Conservation (phyloP, 2,797 vertebrate species). For the Glossophaga mutica region DNA sequence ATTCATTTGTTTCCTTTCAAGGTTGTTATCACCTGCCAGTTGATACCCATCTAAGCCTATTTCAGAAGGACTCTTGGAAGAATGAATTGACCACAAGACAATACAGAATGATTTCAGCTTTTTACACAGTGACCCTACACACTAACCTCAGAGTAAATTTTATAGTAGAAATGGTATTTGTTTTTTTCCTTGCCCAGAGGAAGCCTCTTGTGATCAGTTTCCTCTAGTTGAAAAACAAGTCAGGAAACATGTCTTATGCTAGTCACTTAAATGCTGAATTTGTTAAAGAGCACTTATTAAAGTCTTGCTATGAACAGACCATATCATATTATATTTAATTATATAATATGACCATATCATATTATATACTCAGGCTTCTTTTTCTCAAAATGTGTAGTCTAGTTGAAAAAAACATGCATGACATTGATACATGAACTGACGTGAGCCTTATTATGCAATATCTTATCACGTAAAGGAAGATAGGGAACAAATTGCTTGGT, state of each 20-base stretch:
- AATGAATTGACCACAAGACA: not conserved
- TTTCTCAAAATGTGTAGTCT: not conserved
- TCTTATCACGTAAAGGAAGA: not conserved
- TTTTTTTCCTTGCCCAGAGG: not conserved
- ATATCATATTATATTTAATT: not conserved
- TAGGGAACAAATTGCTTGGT: not conserved
- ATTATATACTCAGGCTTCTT: not conserved
- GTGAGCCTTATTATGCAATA: not conserved
- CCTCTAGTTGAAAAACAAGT: not conserved
- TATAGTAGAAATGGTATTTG: not conserved
- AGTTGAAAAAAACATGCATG: not conserved
- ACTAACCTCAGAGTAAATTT: not conserved
- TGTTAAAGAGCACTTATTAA: slow-evolving; percentile 21
- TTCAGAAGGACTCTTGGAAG: not conserved
- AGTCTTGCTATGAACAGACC: not conserved
- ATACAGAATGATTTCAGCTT: not conserved
- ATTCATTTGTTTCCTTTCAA: not conserved
- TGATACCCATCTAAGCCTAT: not conserved
- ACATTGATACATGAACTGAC: not conserved
- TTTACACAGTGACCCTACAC: not conserved
- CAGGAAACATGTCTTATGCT: not conserved
- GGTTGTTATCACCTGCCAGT: not conserved
- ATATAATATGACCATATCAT: not conserved
- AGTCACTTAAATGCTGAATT: not conserved
- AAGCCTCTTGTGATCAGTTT: not conserved